Evolutionary conservation across 2,888 invertebrate species (phyloP), one percentile per base, ranked within the genome.

Genomic region (Pachliopta kotzebuea): DNA sequence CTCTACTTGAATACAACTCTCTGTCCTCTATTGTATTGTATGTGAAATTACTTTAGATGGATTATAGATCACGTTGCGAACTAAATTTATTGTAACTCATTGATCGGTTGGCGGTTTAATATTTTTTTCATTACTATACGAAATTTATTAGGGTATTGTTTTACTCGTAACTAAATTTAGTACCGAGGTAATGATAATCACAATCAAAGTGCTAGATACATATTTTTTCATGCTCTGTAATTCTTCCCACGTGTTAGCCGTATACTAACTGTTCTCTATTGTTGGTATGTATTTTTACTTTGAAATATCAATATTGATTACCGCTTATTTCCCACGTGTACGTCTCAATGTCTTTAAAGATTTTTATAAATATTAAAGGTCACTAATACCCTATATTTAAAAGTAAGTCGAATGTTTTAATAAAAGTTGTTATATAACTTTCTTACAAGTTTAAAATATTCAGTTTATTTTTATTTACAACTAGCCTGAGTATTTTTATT

Each of bases 1-100:
- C 88, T 86, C 83, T 80, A 78, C 82, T 79, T 80, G 81, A 80
- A 82, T 86, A 82, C 49, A 31, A 55, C 29, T 88, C 84, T 87
- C 79, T 76, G 79, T 79, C 77, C 81, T 45, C 45, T 45, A 45
- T 45, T 45, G 45, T 80, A 87, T 89, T 89, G 89, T 88, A 76
- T 78, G 82, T 80, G 80, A 83, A 84, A 84, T 80, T 77, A 65
- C 57, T 60, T 62, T 26, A 65, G 52, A 21, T 23, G 53, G 65
- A 65, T 65, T 65, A 65, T 65, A 55, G 49, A 55, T 49, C 42
- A 56, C 58, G 54, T 58, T 58, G 55, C 54, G n/a, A 61, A 62
- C 49, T 50, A 50, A 65, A 62, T 65, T 62, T 61, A 23, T 62
- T 62, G 29, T 61, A 58, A 65, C 60, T 60, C 49, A 50, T 53